These are phyloP conservation scores for Caenorhabditis doughertyi DNA, from an alignment of 2,888 invertebrate genomes.

Conservation along the genomic window DNA sequence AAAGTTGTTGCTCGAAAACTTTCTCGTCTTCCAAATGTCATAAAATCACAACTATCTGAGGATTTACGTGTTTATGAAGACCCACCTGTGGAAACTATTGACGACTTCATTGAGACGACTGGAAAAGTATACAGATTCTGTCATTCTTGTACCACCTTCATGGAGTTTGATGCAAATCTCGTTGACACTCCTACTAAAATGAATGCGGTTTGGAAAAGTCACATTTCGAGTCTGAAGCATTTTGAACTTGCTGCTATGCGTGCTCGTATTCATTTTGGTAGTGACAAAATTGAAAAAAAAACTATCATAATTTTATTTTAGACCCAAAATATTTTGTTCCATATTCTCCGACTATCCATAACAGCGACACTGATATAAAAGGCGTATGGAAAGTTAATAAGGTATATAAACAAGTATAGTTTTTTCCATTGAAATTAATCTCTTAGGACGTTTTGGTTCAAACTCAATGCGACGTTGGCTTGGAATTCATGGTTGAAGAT, in stretches of 20 bases:
- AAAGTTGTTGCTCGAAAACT: neutral
- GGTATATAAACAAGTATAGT: neutral
- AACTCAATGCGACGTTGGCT: constrained; percentile 71
- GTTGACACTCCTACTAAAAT: constrained; percentile 21
- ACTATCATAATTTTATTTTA: neutral
- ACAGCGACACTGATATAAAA: constrained; percentile 5
- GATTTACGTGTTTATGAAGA: constrained; percentile 23
- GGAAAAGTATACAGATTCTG: constrained; percentile 42
- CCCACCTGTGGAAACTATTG: neutral
- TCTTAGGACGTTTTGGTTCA: constrained; percentile 45
- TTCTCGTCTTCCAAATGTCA: constrained; percentile 8
- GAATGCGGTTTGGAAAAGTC: constrained; percentile 24
- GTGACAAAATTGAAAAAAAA: neutral
- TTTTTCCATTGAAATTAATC: neutral
- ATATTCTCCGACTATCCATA: constrained; percentile 24
- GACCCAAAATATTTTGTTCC: constrained; percentile 44
- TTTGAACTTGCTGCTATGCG: constrained; percentile 35
- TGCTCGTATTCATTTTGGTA: constrained; percentile 27
- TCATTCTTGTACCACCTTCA: constrained; percentile 17
- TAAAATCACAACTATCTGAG: constrained; percentile 14
- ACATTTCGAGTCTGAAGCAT: constrained; percentile 17
- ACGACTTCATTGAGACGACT: constrained; percentile 21
- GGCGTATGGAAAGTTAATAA: constrained; percentile 32
- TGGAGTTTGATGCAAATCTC: constrained; percentile 16
- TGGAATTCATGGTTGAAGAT: constrained; percentile 72